A percentile compares a stretch with the other conserved stretches of the same genome.
phyloP scores from a whole-genome alignment of 1,140 invertebrate species.

The Propsilocerus akamusi region DNA sequence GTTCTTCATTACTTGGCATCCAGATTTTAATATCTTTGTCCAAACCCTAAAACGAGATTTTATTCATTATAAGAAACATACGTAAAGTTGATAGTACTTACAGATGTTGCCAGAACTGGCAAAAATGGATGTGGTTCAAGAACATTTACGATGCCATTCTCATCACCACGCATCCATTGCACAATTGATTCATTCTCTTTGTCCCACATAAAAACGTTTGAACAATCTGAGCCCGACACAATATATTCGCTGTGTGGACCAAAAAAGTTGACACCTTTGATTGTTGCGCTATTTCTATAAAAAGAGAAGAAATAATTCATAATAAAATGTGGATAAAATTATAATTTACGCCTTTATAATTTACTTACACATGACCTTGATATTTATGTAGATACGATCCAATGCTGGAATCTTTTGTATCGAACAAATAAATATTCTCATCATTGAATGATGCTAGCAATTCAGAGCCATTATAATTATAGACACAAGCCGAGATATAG shows the following conservation, averaged over 20 bases:
- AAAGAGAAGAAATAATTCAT: neutral
- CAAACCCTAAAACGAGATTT: slow-evolving; percentile 42
- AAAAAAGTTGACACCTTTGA: slow-evolving; percentile 89
- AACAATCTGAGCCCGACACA: slow-evolving; percentile 86
- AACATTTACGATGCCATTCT: slow-evolving; percentile 78
- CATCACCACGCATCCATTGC: slow-evolving; percentile 70
- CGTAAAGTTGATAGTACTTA: neutral
- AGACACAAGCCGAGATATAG: slow-evolving; percentile 74
- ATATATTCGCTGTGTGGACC: slow-evolving; percentile 80
- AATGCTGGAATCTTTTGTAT: slow-evolving; percentile 31
- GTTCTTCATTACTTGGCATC: slow-evolving; percentile 50
- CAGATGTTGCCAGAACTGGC: slow-evolving; percentile 64
- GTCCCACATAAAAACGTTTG: slow-evolving; percentile 91
- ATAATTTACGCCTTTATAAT: too few species aligned
- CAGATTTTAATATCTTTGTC: slow-evolving; percentile 89
- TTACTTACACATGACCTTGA: slow-evolving; percentile 39
- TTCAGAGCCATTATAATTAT: slow-evolving; percentile 80
- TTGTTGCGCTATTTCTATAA: slow-evolving; percentile 49
- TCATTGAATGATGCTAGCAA: slow-evolving; percentile 86
- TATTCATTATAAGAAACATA: neutral
- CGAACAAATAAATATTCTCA: slow-evolving; percentile 83
- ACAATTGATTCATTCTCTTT: slow-evolving; percentile 74
- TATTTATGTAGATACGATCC: slow-evolving; percentile 54
- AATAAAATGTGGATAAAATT: neutral
- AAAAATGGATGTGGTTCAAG: slow-evolving; percentile 76